Conservation (phyloP, 2,888 invertebrate species). For the Hoplodrina ambigua region DNA sequence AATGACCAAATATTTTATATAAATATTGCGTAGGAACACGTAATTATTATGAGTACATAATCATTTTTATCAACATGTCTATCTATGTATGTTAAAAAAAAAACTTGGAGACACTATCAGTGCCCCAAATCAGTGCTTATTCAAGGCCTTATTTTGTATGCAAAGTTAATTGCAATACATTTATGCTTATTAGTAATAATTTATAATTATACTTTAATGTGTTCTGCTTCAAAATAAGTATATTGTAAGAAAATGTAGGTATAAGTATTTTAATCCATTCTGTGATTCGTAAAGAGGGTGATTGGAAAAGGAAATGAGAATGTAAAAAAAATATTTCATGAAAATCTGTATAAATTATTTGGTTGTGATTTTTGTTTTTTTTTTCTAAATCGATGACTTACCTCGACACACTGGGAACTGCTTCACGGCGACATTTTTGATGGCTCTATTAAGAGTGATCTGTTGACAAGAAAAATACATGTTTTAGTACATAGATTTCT, state of each 20-base stretch:
- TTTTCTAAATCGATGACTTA: conserved; percentile 29
- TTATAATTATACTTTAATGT: background rate
- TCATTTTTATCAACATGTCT: conserved; percentile 42
- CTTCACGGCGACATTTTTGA: conserved; percentile 70
- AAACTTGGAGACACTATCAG: conserved; percentile 44
- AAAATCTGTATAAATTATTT: no score
- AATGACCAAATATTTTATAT: background rate
- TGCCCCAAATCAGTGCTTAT: conserved; percentile 40
- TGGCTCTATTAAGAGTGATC: conserved; percentile 70
- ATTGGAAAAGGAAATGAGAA: no score
- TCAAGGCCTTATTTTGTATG: conserved; percentile 23
- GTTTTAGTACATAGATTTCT: background rate
- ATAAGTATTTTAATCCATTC: background rate
- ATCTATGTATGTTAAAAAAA: conserved; percentile 35
- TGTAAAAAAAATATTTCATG: no score
- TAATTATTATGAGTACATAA: conserved; percentile 18
- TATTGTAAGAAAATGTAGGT: background rate
- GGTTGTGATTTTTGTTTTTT: background rate
- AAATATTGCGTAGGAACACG: background rate
- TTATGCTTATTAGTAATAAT: background rate
- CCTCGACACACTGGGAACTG: conserved; percentile 34
- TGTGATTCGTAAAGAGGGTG: no score
- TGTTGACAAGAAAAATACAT: conserved; percentile 69
- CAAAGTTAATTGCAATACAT: conserved; percentile 13
- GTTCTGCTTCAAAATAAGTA: background rate